Base-by-base conservation (phyloP, 2,113 vertebrate species). In the Ameiurus melas region DNA sequence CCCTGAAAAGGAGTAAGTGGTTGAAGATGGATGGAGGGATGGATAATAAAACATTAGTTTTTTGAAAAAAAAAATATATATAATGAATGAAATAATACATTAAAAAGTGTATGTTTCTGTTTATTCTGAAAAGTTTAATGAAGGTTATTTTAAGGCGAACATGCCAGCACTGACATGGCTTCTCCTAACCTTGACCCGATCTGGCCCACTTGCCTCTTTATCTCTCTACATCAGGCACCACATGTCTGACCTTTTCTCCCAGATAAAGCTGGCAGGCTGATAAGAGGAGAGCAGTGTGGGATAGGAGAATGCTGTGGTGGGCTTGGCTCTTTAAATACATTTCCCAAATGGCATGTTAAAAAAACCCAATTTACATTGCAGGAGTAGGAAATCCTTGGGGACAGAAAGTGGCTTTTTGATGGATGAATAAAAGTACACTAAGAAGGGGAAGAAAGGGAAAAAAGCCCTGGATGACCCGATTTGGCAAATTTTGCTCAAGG, bases 401-500 rank as follows among this genome's bases (percentile, higher is more conserved):
- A 77, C 55, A 51, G 87, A 88, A 86, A 89, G 75, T 71, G 79
- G 83, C 84, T 85, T 90, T 90, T 90, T 90, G 91, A 88, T 92
- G 88, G 88, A 92, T 90, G 89, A 88, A 86, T 90, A 85, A 89
- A 91, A 88, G 84, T 84, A 75, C 70, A 62, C 88, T 73, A 80
- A 51, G 66, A 87, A 82, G 51, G 62, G 43, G 57, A 79, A 86
- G 78, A 53, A 13, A 66, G n/a, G 64, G 39, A 79, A 85, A 88
- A 89, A 89, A 88, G 55, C 68, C 78, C 36, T 84, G 68, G 85
- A 89, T 92, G 90, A 90, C 86, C 89, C 86, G 86, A 90, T 92
- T 90, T 87, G 85, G 88, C 78, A 92, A 92, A 92, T 89, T 89
- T 90, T 77, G 82, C 91, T 87, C 81, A 20, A 71, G 90, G 91